Percentiles rank a stretch among this genome's conserved stretches.
Conservation (phyloP, 2,113 vertebrate genomes). For the Formicarius rufipectus region DNA sequence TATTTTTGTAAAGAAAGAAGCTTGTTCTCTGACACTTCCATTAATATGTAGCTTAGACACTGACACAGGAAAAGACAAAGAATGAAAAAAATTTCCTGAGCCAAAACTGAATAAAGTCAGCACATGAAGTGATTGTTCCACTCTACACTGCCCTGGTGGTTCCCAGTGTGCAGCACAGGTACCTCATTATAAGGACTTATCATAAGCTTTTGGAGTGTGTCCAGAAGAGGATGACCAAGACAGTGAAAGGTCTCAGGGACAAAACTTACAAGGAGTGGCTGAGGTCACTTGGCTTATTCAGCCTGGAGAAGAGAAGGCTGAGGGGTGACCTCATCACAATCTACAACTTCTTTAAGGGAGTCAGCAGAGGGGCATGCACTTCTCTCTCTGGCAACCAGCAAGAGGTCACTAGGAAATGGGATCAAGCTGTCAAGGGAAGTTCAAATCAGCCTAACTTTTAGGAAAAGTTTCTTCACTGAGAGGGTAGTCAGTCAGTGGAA, state of each 20-base stretch:
- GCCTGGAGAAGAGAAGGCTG: not conserved
- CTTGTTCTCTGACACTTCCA: not conserved
- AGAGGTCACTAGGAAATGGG: not conserved
- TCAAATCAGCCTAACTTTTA: fast-evolving
- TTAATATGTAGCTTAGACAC: not conserved
- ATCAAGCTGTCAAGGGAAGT: not conserved
- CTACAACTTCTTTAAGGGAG: not conserved
- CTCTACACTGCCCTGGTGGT: not conserved
- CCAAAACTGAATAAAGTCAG: not conserved
- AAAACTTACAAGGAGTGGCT: not conserved
- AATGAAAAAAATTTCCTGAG: not conserved
- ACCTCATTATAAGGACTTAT: not conserved
- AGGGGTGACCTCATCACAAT: not conserved
- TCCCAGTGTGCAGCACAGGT: too few species aligned
- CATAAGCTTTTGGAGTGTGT: not conserved
- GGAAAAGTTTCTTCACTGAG: not conserved
- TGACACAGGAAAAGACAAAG: not conserved
- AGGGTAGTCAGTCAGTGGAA: not conserved
- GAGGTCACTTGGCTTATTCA: not conserved
- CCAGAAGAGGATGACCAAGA: not conserved
- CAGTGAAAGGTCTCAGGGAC: not conserved
- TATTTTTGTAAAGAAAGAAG: not conserved
- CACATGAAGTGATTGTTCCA: not conserved
- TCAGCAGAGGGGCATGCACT: fast-evolving
- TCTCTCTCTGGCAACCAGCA: not conserved